A percentile compares a stretch with the other conserved stretches of the same genome.
phyloP scores from a whole-genome alignment of 2,797 vertebrate species.

The Acipenser oxyrinchus region DNA sequence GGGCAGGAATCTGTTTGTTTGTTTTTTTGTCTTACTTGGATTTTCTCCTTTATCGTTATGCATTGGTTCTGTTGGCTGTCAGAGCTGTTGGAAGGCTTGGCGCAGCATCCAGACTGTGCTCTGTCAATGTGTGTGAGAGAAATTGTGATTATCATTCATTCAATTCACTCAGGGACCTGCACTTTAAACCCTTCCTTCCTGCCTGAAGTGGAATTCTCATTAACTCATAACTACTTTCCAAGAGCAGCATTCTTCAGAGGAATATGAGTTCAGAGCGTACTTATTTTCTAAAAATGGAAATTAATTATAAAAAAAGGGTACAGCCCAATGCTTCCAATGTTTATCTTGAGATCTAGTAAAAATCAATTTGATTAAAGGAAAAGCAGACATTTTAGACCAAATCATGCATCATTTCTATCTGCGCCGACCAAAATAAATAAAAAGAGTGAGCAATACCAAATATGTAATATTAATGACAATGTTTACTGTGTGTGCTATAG shows the following conservation, averaged over 20 bases:
- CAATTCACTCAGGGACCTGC: conserved; percentile 73
- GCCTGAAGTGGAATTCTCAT: conserved; percentile 92
- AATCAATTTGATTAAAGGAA: conserved; percentile 18
- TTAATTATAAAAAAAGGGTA: conserved; percentile 22
- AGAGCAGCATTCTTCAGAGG: conserved; percentile 66
- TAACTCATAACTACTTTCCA: conserved; percentile 93
- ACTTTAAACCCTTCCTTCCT: conserved; percentile 97
- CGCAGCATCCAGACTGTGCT: conserved; percentile 12
- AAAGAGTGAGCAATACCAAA: conserved; percentile 8
- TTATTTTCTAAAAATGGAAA: conserved; percentile 27
- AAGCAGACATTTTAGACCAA: background rate
- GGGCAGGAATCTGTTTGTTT: conserved; percentile 31
- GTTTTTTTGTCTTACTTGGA: conserved; percentile 31
- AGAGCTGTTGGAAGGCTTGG: background rate
- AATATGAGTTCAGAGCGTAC: conserved; percentile 42
- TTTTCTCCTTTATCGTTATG: conserved; percentile 24
- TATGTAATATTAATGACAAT: conserved; percentile 18
- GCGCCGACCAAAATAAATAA: background rate
- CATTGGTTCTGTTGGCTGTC: conserved; percentile 17
- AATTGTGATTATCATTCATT: conserved; percentile 86
- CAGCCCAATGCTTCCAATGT: conserved; percentile 13
- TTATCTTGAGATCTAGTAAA: conserved; percentile 15
- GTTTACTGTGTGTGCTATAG: conserved; percentile 21
- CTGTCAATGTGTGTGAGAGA: conserved; percentile 42
- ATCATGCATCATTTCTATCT: conserved; percentile 1